Conservation (phyloP, 2,797 vertebrate genomes). For the Rousettus madagascariensis region DNA sequence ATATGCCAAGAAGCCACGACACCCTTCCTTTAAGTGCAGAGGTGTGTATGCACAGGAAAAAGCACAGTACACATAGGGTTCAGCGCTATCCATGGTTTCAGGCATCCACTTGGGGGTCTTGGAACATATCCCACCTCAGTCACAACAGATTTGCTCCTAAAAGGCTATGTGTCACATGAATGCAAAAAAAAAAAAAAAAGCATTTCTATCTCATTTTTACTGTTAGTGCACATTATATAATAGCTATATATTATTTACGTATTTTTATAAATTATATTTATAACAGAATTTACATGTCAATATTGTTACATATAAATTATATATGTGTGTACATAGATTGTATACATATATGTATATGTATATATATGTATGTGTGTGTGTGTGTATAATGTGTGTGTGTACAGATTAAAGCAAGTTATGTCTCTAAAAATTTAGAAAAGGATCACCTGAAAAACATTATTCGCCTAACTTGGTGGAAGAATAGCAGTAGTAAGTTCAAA, state of each 20-base stretch:
- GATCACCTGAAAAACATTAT: conserved; percentile 8
- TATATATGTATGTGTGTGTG: not conserved
- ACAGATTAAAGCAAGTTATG: conserved; percentile 4
- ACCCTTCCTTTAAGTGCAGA: not conserved
- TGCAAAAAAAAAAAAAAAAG: not conserved
- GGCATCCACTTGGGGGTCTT: not conserved
- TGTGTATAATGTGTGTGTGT: not conserved
- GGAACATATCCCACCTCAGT: not conserved
- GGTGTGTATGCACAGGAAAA: not conserved
- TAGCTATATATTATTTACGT: not conserved
- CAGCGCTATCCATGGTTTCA: not conserved
- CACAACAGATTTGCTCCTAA: not conserved
- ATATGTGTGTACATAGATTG: not conserved
- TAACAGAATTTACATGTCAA: not conserved
- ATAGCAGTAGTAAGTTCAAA: conserved; percentile 21
- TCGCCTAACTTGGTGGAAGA: not conserved
- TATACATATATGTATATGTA: not conserved
- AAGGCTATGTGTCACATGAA: not conserved
- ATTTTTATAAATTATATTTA: not conserved
- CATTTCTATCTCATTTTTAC: not conserved
- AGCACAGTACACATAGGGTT: not conserved
- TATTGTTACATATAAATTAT: not conserved
- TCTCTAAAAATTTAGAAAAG: conserved; percentile 29
- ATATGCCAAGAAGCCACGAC: not conserved
- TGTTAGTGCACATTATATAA: not conserved